phyloP scores from a whole-genome alignment of 2,888 invertebrate genomes.

The Cyclophora albipunctata region DNA sequence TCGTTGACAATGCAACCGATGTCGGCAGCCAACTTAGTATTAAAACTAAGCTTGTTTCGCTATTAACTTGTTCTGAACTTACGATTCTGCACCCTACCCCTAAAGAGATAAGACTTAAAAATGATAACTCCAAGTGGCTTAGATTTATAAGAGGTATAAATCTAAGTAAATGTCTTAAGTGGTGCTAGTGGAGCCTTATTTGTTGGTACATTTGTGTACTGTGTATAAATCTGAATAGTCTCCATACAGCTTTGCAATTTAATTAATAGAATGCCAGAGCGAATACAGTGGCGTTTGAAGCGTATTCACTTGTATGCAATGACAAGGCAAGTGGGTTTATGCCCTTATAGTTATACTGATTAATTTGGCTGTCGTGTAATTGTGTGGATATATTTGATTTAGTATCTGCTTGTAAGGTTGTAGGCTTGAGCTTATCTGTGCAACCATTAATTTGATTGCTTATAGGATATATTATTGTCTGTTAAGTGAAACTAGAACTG shows the following conservation, averaged over 20 bases:
- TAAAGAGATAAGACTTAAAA: slow-evolving; percentile 21
- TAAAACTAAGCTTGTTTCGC: slow-evolving; percentile 39
- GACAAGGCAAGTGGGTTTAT: too few species aligned
- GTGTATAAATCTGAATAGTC: slow-evolving; percentile 27
- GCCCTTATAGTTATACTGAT: too few species aligned
- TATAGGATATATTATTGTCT: too few species aligned
- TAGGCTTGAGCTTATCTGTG: too few species aligned
- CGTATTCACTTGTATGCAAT: neutral
- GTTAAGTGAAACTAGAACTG: too few species aligned
- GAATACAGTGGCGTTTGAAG: slow-evolving; percentile 12
- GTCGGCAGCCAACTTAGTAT: slow-evolving; percentile 43
- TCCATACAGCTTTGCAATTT: slow-evolving; percentile 20
- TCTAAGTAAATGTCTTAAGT: slow-evolving; percentile 42
- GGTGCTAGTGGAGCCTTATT: slow-evolving; percentile 34
- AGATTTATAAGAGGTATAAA: slow-evolving; percentile 36
- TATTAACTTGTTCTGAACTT: slow-evolving; percentile 22
- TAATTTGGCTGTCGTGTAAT: too few species aligned
- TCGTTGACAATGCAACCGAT: slow-evolving; percentile 45
- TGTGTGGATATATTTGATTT: too few species aligned
- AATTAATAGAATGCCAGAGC: slow-evolving; percentile 20
- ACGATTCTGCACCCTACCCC: slow-evolving; percentile 26
- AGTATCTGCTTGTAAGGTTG: too few species aligned
- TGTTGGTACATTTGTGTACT: slow-evolving; percentile 30
- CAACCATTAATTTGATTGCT: too few species aligned
- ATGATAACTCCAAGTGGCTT: slow-evolving; percentile 14